Conservation (phyloP, 2,113 vertebrate species). For the Rissa tridactyla region DNA sequence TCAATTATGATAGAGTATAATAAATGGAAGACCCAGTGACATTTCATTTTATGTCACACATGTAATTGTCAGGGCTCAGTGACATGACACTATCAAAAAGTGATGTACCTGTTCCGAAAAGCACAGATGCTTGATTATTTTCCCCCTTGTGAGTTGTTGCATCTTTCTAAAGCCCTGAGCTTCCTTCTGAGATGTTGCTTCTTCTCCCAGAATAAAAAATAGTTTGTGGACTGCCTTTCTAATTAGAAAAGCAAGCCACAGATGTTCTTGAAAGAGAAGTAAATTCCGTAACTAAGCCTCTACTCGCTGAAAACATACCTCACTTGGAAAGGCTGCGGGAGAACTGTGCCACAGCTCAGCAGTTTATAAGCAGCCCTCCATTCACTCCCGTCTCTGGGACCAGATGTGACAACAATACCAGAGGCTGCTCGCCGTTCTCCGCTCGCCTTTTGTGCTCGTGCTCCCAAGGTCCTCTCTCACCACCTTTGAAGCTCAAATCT, state of each 20-base stretch:
- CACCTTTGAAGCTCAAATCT: background rate
- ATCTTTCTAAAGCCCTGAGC: background rate
- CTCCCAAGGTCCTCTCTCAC: background rate
- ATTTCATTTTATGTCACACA: constrained; percentile 47
- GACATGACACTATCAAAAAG: background rate
- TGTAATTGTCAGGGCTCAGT: background rate
- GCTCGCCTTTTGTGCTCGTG: rapidly evolving
- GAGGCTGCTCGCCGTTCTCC: background rate
- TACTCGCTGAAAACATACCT: constrained; percentile 16
- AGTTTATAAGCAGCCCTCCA: background rate
- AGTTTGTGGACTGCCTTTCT: background rate
- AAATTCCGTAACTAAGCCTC: constrained; percentile 7
- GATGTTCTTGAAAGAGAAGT: constrained; percentile 15
- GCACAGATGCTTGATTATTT: background rate
- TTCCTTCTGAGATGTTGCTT: background rate
- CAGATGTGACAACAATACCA: background rate
- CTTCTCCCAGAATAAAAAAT: background rate
- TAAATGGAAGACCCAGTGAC: constrained; percentile 23
- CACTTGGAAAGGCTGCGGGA: background rate
- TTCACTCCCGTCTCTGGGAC: background rate
- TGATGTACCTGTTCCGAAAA: constrained; percentile 32
- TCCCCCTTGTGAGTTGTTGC: background rate
- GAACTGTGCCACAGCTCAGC: background rate
- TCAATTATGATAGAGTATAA: constrained; percentile 6
- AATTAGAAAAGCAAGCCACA: constrained; percentile 16